Percentiles rank a stretch among this genome's conserved stretches.
Evolutionary conservation across 2,113 vertebrate genomes (phyloP).

Genomic region (Macrotis lagotis): DNA sequence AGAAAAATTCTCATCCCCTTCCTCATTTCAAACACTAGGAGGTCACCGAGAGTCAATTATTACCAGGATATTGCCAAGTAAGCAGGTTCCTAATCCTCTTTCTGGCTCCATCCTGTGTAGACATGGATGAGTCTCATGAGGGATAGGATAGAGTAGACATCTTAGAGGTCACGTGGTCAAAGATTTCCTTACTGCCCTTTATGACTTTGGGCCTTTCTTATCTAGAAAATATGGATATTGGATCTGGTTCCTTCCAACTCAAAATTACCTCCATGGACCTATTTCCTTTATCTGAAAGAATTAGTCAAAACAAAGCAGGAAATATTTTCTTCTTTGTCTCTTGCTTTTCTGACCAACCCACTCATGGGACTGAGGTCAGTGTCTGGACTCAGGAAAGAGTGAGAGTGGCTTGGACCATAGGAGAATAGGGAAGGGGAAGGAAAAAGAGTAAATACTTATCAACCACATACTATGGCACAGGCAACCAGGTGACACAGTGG

Average conservation of each 20-base stretch:
- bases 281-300: neutral
- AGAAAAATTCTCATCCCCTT: too few relatives aligned
- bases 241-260: neutral
- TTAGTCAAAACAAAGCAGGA: neutral
- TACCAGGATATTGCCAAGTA: neutral
- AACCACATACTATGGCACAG: neutral
- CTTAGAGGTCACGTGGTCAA: neutral
- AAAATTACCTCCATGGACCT: neutral
- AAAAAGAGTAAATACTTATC: neutral
- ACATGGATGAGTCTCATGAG: neutral
- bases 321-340: neutral
- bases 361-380: neutral
- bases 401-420: neutral
- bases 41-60: neutral
- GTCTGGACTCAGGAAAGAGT: neutral
- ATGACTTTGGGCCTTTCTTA: neutral
- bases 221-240: neutral
- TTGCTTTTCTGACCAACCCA: neutral
- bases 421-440: neutral
- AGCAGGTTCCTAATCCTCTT: neutral
- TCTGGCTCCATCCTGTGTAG: neutral
- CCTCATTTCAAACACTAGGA: neutral
- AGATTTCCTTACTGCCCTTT: too few relatives aligned
- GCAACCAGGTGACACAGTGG: neutral
- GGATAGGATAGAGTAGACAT: neutral